phyloP scores from a whole-genome alignment of 2,888 invertebrate species.

The Drosophila kanekoi region DNA sequence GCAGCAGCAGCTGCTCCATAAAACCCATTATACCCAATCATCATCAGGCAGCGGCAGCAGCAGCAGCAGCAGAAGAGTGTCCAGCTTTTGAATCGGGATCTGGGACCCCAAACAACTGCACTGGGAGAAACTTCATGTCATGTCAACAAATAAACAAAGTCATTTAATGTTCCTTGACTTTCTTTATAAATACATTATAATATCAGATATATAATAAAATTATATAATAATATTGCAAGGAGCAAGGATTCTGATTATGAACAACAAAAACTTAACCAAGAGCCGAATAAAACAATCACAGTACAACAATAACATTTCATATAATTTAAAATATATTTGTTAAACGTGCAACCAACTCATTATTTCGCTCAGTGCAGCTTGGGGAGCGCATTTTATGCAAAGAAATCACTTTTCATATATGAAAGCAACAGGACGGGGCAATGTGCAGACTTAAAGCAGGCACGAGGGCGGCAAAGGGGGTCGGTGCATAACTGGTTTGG shows the following conservation, averaged over 20 bases:
- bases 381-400: constrained; percentile 66
- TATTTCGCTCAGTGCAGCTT: constrained; percentile 47
- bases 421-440: constrained; percentile 57
- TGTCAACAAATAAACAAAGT: background rate
- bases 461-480: too few species aligned
- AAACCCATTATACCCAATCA: constrained; percentile 80
- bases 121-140: constrained; percentile 6
- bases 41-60: constrained; percentile 65
- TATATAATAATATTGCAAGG: too few species aligned
- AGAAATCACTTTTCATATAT: constrained; percentile 80
- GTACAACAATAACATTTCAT: too few species aligned
- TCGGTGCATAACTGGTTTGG: constrained; percentile 43
- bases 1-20: constrained; percentile 75
- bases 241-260: too few species aligned
- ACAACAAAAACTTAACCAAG: too few species aligned
- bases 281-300: too few species aligned
- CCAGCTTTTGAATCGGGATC: constrained; percentile 70
- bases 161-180: too few species aligned
- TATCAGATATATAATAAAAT: too few species aligned
- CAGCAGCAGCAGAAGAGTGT: constrained; percentile 38
- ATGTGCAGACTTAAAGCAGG: background rate
- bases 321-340: too few species aligned
- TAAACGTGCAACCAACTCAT: background rate
- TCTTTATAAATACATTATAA: too few species aligned
- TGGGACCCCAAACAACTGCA: constrained; percentile 35